Percentiles rank a stretch among this genome's conserved stretches.
Conservation (phyloP, 2,113 vertebrate species). For the Labrus mixtus region DNA sequence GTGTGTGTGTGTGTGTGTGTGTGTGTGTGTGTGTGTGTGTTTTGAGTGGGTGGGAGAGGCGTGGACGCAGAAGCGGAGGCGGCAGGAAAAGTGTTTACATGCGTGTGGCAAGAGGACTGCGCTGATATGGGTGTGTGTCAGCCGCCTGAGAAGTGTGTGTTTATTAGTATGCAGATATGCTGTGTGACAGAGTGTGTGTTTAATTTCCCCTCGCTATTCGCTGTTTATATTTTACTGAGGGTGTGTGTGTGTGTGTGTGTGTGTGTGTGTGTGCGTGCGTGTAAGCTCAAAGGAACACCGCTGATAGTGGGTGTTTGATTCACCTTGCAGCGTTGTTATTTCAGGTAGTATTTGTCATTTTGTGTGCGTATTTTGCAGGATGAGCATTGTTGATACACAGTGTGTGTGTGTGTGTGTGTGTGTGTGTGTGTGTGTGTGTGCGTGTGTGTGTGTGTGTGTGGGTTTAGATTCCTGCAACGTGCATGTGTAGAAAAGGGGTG, state of each 20-base stretch:
- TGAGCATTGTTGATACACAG: too few relatives aligned
- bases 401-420: background rate
- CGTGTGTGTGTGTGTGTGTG: background rate
- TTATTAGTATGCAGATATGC: constrained; percentile 39
- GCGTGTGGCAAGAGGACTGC: constrained; percentile 51
- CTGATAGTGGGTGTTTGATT: constrained; percentile 41
- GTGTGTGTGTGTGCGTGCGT: constrained; percentile 39
- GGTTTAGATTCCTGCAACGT: constrained; percentile 3
- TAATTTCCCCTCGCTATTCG: background rate
- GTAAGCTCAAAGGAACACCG: constrained; percentile 10
- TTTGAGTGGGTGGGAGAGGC: constrained; percentile 62
- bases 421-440: constrained; percentile 18
- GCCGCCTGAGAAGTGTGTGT: constrained; percentile 37
- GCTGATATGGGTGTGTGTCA: constrained; percentile 59
- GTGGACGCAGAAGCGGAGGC: constrained; percentile 30
- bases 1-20: constrained; percentile 45
- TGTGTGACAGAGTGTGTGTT: background rate
- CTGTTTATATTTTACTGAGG: constrained; percentile 43
- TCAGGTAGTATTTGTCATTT: constrained; percentile 3
- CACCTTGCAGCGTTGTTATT: constrained; percentile 64
- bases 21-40: constrained; percentile 30
- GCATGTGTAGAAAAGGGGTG: constrained; percentile 4
- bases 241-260: constrained; percentile 40
- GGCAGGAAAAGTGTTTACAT: constrained; percentile 67
- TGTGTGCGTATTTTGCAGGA: background rate